A percentile compares a stretch with the other conserved stretches of the same genome.
Conservation (phyloP, 2,888 invertebrate species). For the Thalpophila matura region DNA sequence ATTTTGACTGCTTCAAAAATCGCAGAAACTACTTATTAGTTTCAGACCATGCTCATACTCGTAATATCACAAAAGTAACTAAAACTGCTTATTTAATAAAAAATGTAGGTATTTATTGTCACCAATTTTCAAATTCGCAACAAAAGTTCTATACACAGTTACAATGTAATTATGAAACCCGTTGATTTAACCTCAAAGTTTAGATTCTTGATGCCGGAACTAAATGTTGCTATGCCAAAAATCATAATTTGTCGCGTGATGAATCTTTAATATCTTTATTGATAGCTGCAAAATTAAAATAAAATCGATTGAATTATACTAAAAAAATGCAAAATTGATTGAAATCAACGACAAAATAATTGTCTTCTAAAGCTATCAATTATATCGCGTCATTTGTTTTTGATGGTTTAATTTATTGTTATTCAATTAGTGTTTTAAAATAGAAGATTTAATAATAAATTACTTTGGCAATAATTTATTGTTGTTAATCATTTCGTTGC, state of each 20-base stretch:
- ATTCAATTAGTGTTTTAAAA: not conserved
- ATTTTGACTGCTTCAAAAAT: too few species aligned
- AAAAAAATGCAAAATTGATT: too few species aligned
- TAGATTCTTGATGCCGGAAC: conserved; percentile 10
- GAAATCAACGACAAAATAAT: conserved; percentile 1
- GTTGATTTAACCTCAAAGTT: not conserved
- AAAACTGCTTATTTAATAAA: not conserved
- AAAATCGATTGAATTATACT: conserved; percentile 1
- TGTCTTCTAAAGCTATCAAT: conserved; percentile 5
- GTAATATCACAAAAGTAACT: not conserved
- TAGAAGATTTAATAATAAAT: not conserved
- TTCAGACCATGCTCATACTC: too few species aligned
- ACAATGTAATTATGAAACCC: not conserved
- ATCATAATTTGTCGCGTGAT: conserved; percentile 20
- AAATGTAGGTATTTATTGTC: too few species aligned
- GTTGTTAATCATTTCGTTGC: not conserved
- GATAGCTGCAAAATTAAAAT: conserved; percentile 3
- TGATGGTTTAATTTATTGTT: not conserved
- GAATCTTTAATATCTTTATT: conserved; percentile 38
- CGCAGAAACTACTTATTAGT: too few species aligned
- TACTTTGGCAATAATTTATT: not conserved
- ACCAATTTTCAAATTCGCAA: too few species aligned
- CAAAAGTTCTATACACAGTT: too few species aligned
- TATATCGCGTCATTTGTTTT: not conserved
- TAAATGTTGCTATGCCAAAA: conserved; percentile 16